Conservation (phyloP, 2,797 vertebrate genomes). For the Eospalax fontanierii region DNA sequence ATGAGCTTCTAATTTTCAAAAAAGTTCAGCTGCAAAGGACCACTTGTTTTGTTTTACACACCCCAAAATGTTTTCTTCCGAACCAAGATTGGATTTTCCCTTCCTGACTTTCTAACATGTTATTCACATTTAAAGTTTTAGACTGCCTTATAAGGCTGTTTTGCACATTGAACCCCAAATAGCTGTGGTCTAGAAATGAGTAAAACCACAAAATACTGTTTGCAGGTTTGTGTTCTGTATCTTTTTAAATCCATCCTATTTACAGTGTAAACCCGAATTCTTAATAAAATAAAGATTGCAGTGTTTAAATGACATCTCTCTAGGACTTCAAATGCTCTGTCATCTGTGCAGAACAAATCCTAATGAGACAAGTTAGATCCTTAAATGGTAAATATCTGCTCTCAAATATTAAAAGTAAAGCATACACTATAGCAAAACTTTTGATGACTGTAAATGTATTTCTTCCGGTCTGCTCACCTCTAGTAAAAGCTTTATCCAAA, state of each 20-base stretch:
- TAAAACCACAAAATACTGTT: slow-evolving; percentile 43
- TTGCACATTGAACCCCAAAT: slow-evolving; percentile 36
- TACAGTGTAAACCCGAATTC: slow-evolving; percentile 14
- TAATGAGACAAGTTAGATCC: too few species aligned
- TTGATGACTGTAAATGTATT: slow-evolving; percentile 26
- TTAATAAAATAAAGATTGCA: slow-evolving; percentile 47
- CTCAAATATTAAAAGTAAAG: slow-evolving; percentile 48
- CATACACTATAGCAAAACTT: slow-evolving; percentile 38
- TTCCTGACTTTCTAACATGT: slow-evolving; percentile 24
- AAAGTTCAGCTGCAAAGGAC: not conserved
- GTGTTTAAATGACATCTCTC: slow-evolving; percentile 41
- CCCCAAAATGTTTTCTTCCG: not conserved
- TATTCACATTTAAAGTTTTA: slow-evolving; percentile 59
- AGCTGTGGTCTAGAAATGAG: slow-evolving; percentile 20
- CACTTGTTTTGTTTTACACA: not conserved
- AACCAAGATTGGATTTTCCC: slow-evolving; percentile 10
- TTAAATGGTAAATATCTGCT: too few species aligned
- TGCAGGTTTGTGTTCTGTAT: slow-evolving; percentile 15
- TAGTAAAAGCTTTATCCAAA: slow-evolving; percentile 46
- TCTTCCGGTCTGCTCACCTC: not conserved
- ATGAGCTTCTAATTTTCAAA: slow-evolving; percentile 25
- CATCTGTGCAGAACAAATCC: slow-evolving; percentile 33
- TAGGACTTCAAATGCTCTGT: slow-evolving; percentile 25
- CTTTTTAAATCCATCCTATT: slow-evolving; percentile 48
- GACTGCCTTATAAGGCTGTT: slow-evolving; percentile 16